These are phyloP conservation scores for Cotesia glomerata DNA, from an alignment of 1,140 invertebrate species.

Conservation along the genomic window DNA sequence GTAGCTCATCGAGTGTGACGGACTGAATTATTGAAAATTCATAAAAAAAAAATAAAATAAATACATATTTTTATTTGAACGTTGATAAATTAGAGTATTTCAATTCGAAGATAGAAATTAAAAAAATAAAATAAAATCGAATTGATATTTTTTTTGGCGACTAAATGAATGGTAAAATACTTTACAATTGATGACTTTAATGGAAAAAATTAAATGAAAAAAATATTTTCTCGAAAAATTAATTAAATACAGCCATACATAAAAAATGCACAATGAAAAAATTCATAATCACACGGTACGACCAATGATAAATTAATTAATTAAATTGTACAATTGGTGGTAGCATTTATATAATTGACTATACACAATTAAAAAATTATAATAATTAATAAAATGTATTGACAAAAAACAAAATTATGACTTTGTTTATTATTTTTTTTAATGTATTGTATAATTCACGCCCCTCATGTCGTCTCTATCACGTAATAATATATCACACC, in stretches of 20 bases:
- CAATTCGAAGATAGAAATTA: background rate
- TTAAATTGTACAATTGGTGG: constrained; percentile 21
- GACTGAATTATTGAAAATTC: background rate
- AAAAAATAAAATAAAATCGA: too few species aligned
- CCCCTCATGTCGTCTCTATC: constrained; percentile 2
- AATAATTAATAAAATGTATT: constrained; percentile 8
- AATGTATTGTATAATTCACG: constrained; percentile 9
- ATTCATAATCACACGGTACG: background rate
- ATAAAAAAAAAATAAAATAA: background rate
- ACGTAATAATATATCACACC: constrained; percentile 23
- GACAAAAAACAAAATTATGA: constrained; percentile 17
- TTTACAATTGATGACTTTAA: too few species aligned
- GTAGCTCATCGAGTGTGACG: background rate
- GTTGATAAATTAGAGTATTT: background rate
- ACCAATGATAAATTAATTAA: background rate
- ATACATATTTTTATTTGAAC: background rate
- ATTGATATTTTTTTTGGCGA: too few species aligned
- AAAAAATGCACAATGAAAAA: constrained; percentile 1
- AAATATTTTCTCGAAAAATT: background rate
- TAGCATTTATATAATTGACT: constrained; percentile 12
- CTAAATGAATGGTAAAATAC: too few species aligned
- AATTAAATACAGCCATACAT: background rate
- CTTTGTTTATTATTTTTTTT: constrained; percentile 9
- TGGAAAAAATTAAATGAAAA: background rate
- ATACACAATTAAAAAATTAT: constrained; percentile 5